Evolutionary conservation across 2,888 invertebrate species (phyloP).

Genomic region (Sesamia inferens): DNA sequence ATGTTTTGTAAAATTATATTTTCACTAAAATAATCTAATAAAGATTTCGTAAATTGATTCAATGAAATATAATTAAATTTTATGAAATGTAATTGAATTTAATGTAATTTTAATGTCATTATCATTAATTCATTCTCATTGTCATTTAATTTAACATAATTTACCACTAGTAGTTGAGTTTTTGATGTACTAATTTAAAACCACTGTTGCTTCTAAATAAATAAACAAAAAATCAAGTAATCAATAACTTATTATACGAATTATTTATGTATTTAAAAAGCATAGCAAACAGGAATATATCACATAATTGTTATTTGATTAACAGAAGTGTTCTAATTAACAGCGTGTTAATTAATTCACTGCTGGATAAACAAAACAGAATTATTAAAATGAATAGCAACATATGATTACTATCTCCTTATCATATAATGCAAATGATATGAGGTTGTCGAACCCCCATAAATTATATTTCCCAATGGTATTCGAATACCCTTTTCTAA

Average conservation of each 20-base stretch:
- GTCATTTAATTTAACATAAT: too few relatives aligned
- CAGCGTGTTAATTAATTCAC: neutral
- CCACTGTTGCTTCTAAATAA: too few relatives aligned
- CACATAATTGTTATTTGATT: neutral
- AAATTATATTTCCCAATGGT: conserved; percentile 10
- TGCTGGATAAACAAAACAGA: neutral
- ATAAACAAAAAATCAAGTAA: too few relatives aligned
- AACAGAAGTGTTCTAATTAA: neutral
- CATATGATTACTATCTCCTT: neutral
- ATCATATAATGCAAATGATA: neutral
- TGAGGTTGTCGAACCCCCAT: neutral
- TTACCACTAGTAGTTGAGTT: too few relatives aligned
- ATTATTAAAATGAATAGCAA: neutral
- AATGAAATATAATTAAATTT: too few relatives aligned
- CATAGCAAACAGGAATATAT: neutral
- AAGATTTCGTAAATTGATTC: too few relatives aligned
- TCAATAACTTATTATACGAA: neutral
- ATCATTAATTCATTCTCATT: too few relatives aligned
- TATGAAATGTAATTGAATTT: too few relatives aligned
- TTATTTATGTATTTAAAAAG: neutral
- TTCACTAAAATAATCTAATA: too few relatives aligned
- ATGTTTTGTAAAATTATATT: too few relatives aligned
- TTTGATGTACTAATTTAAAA: too few relatives aligned
- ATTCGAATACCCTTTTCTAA: conserved; percentile 10
- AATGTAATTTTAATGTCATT: too few relatives aligned